phyloP scores from a whole-genome alignment of 1,140 invertebrate genomes.

The Microplitis demolitor region DNA sequence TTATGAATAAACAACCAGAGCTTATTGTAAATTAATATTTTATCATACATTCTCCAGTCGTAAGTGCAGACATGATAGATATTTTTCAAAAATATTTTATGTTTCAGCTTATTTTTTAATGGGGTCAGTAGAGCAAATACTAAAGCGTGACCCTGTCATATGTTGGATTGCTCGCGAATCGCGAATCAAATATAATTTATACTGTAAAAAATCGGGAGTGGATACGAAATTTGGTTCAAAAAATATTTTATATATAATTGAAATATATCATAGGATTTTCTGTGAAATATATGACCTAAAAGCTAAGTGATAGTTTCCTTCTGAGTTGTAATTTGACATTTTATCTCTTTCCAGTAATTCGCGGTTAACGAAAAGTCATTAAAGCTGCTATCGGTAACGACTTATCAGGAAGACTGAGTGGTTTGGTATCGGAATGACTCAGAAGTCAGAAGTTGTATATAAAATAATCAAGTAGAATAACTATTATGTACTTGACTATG shows the following conservation, averaged over 20 bases:
- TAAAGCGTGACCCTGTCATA: no score
- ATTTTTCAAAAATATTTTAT: no score
- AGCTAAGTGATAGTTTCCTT: background rate
- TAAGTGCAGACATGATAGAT: no score
- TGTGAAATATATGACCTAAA: background rate
- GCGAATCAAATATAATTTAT: no score
- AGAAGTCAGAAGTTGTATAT: background rate
- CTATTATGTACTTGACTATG: background rate
- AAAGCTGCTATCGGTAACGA: conserved; percentile 35
- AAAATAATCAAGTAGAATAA: background rate
- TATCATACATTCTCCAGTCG: no score
- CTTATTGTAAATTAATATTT: no score
- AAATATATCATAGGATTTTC: background rate
- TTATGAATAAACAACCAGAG: no score
- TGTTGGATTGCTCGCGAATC: no score
- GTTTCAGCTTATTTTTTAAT: no score
- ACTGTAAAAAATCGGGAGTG: no score
- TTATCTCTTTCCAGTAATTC: background rate
- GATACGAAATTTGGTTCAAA: no score
- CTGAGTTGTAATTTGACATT: background rate
- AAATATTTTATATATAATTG: background rate
- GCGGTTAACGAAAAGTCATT: conserved; percentile 33
- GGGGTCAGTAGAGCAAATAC: no score
- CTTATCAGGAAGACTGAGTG: conserved; percentile 27
- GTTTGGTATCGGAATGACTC: background rate